Base-by-base conservation (phyloP, 2,888 invertebrate species). In the Drosophila emarginata region DNA sequence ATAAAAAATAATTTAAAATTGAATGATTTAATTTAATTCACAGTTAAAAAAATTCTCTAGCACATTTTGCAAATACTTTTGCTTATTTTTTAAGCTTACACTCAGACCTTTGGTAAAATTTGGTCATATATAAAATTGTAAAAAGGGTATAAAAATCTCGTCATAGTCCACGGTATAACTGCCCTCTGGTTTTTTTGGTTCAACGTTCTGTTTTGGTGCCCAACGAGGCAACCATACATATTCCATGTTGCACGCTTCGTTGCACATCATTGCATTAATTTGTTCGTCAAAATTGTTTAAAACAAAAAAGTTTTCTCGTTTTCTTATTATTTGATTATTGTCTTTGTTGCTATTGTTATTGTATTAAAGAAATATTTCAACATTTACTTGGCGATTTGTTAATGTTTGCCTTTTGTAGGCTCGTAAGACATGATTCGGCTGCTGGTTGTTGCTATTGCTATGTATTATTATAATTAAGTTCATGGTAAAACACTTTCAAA, bases 241-340 rank as follows among this genome's bases (percentile, higher is more conserved):
- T 78, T 78, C 76, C 81, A 80, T 80, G 81, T 73, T 77, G 80
- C 80, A 80, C 71, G 80, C 80, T 76, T 73, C 76, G 80, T 78
- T 80, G 78, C 80, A 82, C 80, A 73, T 79, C 83, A 82, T 80
- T 82, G 80, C 80, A 78, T 80, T 82, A 72, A 72, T 74, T 76
- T 74, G 80, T 79, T 66, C 65, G 71, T 53, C 61, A 63, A 76
- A 77, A 64, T 21, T 45, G 18, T 45, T 45, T 15, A 18, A 18
- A 6, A 18, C 9, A 11, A 21, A 21, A 45, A 45, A 45, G 21
- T 45, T 45, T 45, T 45, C 45, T 45, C 18, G 21, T 45, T 45
- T 45, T 45, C 45, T 45, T 45, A 45, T 45, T 45, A 45, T 45
- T 45, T 45, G 45, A 45, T 45, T 45, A 45, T 45, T 45, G 40